These are phyloP conservation scores for Ophiothrix spiculata DNA, from an alignment of 35 echinoderm and acorn worm species.

Conservation along the genomic window DNA sequence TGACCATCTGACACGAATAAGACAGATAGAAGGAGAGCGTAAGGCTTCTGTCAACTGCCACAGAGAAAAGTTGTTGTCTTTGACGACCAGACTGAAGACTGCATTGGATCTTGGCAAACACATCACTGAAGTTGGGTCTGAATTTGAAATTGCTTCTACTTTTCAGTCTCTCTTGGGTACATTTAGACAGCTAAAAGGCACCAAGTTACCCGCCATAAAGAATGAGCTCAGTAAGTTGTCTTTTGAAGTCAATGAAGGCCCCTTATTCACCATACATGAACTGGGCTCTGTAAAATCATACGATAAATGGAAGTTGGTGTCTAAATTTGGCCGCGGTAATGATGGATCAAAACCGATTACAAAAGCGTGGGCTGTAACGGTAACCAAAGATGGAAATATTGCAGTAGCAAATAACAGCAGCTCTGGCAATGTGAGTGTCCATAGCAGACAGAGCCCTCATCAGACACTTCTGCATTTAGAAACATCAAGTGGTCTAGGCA, in stretches of 20 bases:
- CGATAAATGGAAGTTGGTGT: neutral
- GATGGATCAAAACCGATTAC: neutral
- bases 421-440: neutral
- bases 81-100: neutral
- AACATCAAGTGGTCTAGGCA: neutral
- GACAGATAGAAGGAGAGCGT: neutral
- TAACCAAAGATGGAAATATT: neutral
- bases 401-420: neutral
- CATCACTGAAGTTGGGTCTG: neutral
- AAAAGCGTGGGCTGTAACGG: neutral
- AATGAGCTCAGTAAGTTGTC: neutral
- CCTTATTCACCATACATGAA: neutral
- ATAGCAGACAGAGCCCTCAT: neutral
- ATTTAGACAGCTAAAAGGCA: neutral
- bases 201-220: neutral
- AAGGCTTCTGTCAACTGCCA: neutral
- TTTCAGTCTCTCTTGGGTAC: neutral
- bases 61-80: neutral
- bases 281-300: neutral
- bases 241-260: neutral
- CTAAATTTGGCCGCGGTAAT: neutral
- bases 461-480: neutral
- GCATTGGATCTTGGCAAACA: neutral
- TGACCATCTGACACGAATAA: neutral
- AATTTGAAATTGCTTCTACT: conserved; percentile 1